Conservation (phyloP, 2,797 vertebrate species). For the Amniataba percoides region DNA sequence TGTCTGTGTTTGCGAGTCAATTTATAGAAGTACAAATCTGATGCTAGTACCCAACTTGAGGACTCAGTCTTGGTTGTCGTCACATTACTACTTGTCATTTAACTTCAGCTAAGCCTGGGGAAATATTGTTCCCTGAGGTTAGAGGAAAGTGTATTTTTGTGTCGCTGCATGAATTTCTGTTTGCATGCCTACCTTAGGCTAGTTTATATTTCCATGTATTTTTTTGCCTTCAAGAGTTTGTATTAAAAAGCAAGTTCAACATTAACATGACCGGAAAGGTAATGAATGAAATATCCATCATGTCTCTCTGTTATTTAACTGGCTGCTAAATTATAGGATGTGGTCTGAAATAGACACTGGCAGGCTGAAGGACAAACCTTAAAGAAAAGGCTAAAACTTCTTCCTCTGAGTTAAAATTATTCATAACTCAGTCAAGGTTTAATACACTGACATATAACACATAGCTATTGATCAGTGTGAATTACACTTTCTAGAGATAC, state of each 20-base stretch:
- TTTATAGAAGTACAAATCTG: not conserved
- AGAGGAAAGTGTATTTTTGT: not conserved
- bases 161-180: not conserved
- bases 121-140: not conserved
- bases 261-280: not conserved
- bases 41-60: not conserved
- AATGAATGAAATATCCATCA: not conserved
- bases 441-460: not conserved
- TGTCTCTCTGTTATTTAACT: not conserved
- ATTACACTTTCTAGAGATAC: not conserved
- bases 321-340: not conserved
- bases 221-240: not conserved
- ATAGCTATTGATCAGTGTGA: not conserved
- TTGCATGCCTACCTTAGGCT: constrained; percentile 4
- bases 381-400: not conserved
- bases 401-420: constrained; percentile 9
- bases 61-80: constrained; percentile 2
- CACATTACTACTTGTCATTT: not conserved
- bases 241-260: not conserved
- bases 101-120: constrained; percentile 1
- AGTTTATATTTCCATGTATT: not conserved
- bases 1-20: not conserved
- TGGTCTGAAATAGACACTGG: not conserved
- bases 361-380: not conserved
- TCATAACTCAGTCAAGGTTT: not conserved